phyloP scores from a whole-genome alignment of 2,113 vertebrate genomes.

The Gracilinanus agilis region DNA sequence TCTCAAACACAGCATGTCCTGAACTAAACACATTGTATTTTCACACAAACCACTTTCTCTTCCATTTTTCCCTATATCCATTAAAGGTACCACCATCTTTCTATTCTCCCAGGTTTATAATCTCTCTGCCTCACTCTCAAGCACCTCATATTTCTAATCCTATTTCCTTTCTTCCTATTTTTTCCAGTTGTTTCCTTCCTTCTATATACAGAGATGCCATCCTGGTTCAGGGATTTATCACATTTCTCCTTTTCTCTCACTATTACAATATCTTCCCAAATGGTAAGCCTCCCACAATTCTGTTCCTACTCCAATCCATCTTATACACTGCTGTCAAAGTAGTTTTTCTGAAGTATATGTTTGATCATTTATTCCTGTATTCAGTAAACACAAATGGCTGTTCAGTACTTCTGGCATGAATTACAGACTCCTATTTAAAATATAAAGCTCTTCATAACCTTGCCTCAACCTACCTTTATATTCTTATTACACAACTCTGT shows the following conservation, averaged over 20 bases:
- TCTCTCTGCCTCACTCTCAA: not conserved
- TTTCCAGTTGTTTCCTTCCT: not conserved
- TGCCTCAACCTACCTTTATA: not conserved
- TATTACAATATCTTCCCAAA: not conserved
- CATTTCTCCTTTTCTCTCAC: not conserved
- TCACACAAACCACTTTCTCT: not conserved
- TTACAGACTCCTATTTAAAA: not conserved
- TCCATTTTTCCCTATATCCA: not conserved
- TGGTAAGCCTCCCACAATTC: not conserved
- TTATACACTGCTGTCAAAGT: not conserved
- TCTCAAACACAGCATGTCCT: not conserved
- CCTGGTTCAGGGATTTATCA: not conserved
- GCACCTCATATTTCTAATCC: not conserved
- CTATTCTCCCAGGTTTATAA: not conserved
- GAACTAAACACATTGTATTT: not conserved
- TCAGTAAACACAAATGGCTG: not conserved
- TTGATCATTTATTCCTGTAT: not conserved
- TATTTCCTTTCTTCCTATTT: not conserved
- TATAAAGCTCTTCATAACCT: not conserved
- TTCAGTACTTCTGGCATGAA: not conserved
- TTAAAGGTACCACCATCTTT: not conserved
- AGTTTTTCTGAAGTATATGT: not conserved
- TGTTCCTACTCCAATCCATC: not conserved
- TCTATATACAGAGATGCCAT: not conserved
- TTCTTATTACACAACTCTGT: not conserved